Percentiles rank a stretch among this genome's conserved stretches.
Evolutionary conservation across 2,888 invertebrate genomes (phyloP).

Genomic region (Leptothorax acervorum): DNA sequence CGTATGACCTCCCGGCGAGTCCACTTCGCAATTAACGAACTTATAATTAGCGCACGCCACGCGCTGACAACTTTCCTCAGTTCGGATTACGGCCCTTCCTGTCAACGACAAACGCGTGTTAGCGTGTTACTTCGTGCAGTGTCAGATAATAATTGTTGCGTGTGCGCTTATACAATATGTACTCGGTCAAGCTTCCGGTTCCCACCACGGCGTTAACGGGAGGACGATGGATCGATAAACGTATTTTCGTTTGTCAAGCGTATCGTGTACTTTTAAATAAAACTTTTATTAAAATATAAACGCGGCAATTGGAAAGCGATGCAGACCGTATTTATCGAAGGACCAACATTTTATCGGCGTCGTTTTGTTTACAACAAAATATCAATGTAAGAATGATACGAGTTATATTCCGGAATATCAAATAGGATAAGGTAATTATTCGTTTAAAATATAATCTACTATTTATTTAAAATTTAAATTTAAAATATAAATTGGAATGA

Average conservation of each 20-base stretch:
- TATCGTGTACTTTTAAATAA: slow-evolving; percentile 6
- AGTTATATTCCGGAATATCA: neutral
- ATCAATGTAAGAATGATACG: slow-evolving; percentile 11
- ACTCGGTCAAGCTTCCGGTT: slow-evolving; percentile 33
- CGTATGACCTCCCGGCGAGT: slow-evolving; percentile 52
- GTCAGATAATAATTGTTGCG: slow-evolving; percentile 68
- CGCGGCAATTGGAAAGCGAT: neutral
- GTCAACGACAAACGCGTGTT: slow-evolving; percentile 60
- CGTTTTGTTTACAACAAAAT: slow-evolving; percentile 6
- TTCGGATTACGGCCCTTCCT: slow-evolving; percentile 68
- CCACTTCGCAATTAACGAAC: slow-evolving; percentile 80
- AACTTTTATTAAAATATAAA: slow-evolving; percentile 47
- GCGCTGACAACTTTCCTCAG: slow-evolving; percentile 69
- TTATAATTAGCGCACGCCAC: slow-evolving; percentile 79
- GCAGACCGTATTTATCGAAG: slow-evolving; percentile 23
- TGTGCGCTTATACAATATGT: slow-evolving; percentile 44
- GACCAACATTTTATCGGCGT: neutral
- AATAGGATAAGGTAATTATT: slow-evolving; percentile 22
- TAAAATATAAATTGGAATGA: neutral
- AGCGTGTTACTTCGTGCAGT: slow-evolving; percentile 63
- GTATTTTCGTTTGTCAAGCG: slow-evolving; percentile 37
- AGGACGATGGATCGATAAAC: slow-evolving; percentile 25
- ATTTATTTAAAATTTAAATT: neutral
- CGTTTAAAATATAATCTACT: neutral
- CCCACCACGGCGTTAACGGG: neutral